Conservation (phyloP, 2,113 vertebrate genomes). For the Phaetusa simplex region DNA sequence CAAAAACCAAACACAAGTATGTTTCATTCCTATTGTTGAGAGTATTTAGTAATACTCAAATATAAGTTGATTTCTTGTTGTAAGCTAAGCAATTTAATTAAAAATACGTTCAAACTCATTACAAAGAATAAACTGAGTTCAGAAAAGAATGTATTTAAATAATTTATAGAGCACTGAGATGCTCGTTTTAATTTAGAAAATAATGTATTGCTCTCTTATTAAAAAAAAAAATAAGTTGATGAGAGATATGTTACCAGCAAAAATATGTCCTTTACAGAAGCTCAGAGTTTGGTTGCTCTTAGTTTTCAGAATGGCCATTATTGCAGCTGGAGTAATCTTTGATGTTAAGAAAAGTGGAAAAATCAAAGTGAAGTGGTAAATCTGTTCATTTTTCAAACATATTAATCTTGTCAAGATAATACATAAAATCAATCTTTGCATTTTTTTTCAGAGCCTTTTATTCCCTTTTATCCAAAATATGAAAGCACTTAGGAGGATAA, state of each 20-base stretch:
- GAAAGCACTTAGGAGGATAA: conserved; percentile 77
- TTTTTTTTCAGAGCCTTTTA: conserved; percentile 71
- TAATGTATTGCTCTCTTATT: conserved; percentile 46
- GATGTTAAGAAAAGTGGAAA: conserved; percentile 80
- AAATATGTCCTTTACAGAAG: conserved; percentile 29
- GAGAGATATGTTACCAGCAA: conserved; percentile 55
- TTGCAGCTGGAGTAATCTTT: conserved; percentile 75
- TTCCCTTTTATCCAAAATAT: conserved; percentile 79
- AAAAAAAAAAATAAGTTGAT: background rate
- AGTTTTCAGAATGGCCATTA: conserved; percentile 73
- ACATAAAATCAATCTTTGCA: conserved; percentile 76
- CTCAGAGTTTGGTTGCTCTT: conserved; percentile 53
- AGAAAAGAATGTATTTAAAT: conserved; percentile 59
- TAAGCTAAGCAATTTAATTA: conserved; percentile 48
- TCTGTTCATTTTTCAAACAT: conserved; percentile 82
- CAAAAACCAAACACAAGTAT: background rate
- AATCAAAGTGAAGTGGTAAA: conserved; percentile 82
- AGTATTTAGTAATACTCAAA: conserved; percentile 57
- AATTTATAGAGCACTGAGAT: conserved; percentile 33
- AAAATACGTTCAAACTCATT: conserved; percentile 56
- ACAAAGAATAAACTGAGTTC: conserved; percentile 51
- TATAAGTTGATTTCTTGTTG: conserved; percentile 56
- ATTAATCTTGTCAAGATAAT: conserved; percentile 86
- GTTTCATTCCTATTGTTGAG: conserved; percentile 23
- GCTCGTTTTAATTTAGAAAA: conserved; percentile 51